Evolutionary conservation across 2,888 invertebrate genomes (phyloP).

Genomic region (Eristalis tenax): DNA sequence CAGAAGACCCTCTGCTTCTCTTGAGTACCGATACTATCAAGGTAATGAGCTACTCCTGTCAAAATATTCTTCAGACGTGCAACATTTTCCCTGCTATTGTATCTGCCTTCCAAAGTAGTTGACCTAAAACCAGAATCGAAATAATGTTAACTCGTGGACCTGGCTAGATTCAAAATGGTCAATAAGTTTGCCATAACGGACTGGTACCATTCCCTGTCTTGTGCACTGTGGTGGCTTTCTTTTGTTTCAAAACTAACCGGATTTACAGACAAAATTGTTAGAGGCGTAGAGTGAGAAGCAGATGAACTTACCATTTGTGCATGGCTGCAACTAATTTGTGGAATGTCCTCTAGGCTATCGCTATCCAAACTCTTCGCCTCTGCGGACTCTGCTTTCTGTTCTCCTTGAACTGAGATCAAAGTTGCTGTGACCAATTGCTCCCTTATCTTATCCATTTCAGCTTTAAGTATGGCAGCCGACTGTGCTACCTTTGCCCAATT

Average conservation of each 20-base stretch:
- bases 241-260: not conserved
- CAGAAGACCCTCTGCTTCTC: not conserved
- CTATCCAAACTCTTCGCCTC: not conserved
- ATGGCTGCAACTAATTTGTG: conserved; percentile 9
- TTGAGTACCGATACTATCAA: conserved; percentile 17
- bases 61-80: not conserved
- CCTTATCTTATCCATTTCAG: conserved; percentile 3
- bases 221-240: not conserved
- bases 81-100: not conserved
- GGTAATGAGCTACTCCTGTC: not conserved
- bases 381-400: not conserved
- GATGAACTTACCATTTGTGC: not conserved
- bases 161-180: conserved; percentile 13
- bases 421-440: not conserved
- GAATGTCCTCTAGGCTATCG: conserved; percentile 10
- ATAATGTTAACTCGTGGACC: conserved; percentile 13
- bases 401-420: not conserved
- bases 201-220: not conserved
- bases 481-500: conserved; percentile 2
- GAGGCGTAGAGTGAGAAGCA: not conserved
- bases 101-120: not conserved
- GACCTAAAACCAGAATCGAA: conserved; percentile 3
- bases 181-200: conserved; percentile 26
- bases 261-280: not conserved
- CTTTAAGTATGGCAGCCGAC: not conserved